Base-by-base conservation (phyloP, 2,797 vertebrate genomes). In the Amblyopsis hoosieri region DNA sequence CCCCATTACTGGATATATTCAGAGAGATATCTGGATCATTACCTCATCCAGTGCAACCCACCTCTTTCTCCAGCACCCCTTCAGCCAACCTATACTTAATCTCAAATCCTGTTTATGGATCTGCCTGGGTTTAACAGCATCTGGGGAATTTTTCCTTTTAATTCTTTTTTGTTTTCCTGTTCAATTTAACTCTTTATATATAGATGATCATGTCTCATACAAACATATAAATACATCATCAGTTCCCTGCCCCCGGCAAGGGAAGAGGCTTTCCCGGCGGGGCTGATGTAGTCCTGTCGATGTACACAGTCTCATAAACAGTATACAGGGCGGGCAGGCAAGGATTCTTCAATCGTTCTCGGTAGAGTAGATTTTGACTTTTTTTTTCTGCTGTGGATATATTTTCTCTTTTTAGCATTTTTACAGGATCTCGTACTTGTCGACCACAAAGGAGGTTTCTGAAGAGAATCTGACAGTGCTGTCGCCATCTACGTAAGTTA, bases 381-480 rank as follows among this genome's bases (percentile, higher is more conserved):
- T 82, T 31, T 31, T 59, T 58, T 53, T 69, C 76, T 71, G 57
- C 86, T 66, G 69, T 75, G 61, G 66, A 79, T 84, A 85, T 80
- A 8, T 59, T 76, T 61, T 54, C 23, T 15, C 60, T 77, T 80
- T 14, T 53, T 12, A 29, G 10, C 8, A n/a, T 53, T 57, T 67
- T 93, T 97, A 99, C 95, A 98, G 94, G 84, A 99, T 97, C 84
- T 99, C 97, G 0, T 99, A 99, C 89, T 98, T 99, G 91, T 99
- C 97, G 63, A 98, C 96, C 56, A 97, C 79, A 77, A 99, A 98
- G 81, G 96, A 95, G 75, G 95, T 99, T 90, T 99, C 97, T 45
- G 86, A 91, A 55, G 98, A 99, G 92, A 94, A 99, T 89, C 93
- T 95, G 66, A 96, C 91, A 0, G 95, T 89, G 81, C 86, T 92